Evolutionary conservation across 2,113 vertebrate genomes (phyloP).

Genomic region (Stegostoma tigrinum): DNA sequence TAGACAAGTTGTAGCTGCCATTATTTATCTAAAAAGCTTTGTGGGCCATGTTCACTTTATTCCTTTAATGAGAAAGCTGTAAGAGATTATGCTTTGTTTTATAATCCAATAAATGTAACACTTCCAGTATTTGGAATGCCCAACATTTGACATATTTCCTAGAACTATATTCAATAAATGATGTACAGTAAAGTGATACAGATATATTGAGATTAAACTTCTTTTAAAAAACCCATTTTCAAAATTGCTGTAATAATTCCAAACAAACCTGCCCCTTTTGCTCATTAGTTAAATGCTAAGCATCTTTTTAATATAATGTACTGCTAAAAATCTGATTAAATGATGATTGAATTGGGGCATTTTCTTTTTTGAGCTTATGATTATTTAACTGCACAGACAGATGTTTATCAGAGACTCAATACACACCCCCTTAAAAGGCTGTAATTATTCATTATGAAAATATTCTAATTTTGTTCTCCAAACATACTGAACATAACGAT

Average conservation of each 20-base stretch:
- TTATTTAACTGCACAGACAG: background rate
- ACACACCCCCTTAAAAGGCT: background rate
- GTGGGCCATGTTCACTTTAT: background rate
- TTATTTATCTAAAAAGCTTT: background rate
- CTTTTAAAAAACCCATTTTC: background rate
- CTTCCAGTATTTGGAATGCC: background rate
- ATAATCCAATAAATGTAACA: background rate
- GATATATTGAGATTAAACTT: background rate
- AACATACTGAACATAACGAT: background rate
- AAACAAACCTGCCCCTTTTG: background rate
- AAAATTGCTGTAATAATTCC: background rate
- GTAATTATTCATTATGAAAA: background rate
- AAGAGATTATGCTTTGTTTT: background rate
- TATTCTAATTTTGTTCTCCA: background rate
- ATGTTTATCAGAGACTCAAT: background rate
- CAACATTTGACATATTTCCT: background rate
- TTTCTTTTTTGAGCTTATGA: background rate
- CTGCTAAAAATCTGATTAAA: conserved; percentile 3
- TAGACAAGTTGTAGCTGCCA: background rate
- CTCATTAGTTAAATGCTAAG: background rate
- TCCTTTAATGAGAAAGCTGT: background rate
- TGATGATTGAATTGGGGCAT: conserved; percentile 1
- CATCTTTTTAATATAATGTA: background rate
- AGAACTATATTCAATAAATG: background rate
- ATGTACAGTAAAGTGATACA: background rate